These are phyloP conservation scores for Acleris cristana DNA, from an alignment of 2,888 invertebrate genomes.

Conservation along the genomic window DNA sequence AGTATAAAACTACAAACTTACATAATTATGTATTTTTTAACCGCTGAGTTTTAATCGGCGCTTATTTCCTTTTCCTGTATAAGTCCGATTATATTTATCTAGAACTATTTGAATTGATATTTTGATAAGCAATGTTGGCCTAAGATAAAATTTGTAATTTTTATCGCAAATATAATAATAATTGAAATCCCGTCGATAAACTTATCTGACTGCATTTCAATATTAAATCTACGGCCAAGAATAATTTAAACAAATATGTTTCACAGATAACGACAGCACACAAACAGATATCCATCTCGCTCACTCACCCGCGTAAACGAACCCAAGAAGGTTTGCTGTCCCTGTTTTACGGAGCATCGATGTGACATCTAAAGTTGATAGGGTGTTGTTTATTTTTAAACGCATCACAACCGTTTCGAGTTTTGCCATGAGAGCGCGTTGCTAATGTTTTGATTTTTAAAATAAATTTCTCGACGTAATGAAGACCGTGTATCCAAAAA, in stretches of 20 bases:
- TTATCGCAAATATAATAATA: not conserved
- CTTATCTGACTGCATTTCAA: conserved; percentile 18
- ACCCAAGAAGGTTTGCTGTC: conserved; percentile 6
- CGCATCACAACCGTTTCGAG: conserved; percentile 23
- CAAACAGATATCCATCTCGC: conserved; percentile 15
- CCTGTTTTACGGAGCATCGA: conserved; percentile 2
- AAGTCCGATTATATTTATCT: too few species aligned
- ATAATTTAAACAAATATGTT: conserved; percentile 11
- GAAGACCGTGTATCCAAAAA: not conserved
- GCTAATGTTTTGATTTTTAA: conserved; percentile 12
- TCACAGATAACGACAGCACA: conserved; percentile 2
- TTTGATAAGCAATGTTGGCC: too few species aligned
- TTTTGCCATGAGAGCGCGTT: conserved; percentile 26
- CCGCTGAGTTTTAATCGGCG: too few species aligned
- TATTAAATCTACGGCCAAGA: not conserved
- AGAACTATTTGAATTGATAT: too few species aligned
- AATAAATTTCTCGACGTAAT: conserved; percentile 5
- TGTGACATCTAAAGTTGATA: conserved; percentile 9
- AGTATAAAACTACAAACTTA: too few species aligned
- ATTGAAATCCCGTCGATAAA: conserved; percentile 3
- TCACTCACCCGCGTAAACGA: conserved; percentile 2
- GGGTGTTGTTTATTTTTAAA: conserved; percentile 34
- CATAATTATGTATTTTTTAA: too few species aligned
- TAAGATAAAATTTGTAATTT: not conserved
- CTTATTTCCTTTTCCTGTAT: too few species aligned